Conservation (phyloP, 1,140 invertebrate genomes). For the Anastrepha ludens region DNA sequence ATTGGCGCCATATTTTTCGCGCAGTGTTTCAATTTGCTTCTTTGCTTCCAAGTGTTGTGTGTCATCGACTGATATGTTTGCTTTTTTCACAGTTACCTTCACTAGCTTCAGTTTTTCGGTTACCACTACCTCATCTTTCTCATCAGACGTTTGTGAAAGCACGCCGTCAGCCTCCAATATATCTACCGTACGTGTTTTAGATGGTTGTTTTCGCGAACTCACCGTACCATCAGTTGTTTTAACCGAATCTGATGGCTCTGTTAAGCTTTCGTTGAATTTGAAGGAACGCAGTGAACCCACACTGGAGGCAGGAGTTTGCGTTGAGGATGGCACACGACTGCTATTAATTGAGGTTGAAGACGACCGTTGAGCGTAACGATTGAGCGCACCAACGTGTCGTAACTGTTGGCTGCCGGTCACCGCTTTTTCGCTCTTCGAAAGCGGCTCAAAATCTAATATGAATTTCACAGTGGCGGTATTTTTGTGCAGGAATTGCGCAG, state of each 20-base stretch:
- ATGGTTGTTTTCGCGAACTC: conserved; percentile 57
- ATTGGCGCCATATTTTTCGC: conserved; percentile 77
- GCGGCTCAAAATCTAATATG: conserved; percentile 76
- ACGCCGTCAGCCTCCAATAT: conserved; percentile 42
- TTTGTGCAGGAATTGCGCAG: conserved; percentile 77
- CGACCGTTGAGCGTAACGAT: conserved; percentile 59
- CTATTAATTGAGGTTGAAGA: conserved; percentile 61
- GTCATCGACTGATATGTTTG: conserved; percentile 54
- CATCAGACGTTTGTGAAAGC: neutral
- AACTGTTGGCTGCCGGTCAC: conserved; percentile 72
- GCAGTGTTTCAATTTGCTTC: conserved; percentile 77
- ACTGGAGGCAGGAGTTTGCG: conserved; percentile 68
- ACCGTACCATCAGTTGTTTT: conserved; percentile 22
- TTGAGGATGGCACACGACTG: conserved; percentile 56
- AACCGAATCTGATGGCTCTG: conserved; percentile 59
- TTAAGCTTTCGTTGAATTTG: conserved; percentile 60
- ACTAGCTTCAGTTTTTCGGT: conserved; percentile 11
- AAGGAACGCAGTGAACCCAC: conserved; percentile 66
- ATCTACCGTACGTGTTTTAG: conserved; percentile 66
- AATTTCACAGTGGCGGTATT: conserved; percentile 77
- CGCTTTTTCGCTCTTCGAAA: conserved; percentile 77
- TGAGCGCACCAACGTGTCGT: conserved; percentile 59
- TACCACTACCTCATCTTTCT: neutral
- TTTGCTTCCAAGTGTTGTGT: conserved; percentile 77
- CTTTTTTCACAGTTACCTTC: conserved; percentile 1